A percentile compares a stretch with the other conserved stretches of the same genome.
phyloP scores from a whole-genome alignment of 2,888 invertebrate species.

The Onthophagus sagittarius region DNA sequence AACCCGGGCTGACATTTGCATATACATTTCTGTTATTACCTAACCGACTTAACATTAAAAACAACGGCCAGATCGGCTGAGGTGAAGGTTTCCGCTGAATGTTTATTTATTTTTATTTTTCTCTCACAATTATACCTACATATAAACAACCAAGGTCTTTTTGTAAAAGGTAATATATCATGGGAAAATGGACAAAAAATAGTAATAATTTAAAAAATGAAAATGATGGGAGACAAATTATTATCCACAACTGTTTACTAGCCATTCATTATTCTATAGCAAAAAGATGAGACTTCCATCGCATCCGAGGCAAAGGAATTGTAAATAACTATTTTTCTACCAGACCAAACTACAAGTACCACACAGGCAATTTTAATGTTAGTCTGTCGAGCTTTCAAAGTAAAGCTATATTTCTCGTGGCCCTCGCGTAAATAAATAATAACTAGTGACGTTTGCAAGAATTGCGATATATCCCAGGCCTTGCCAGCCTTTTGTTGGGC shows the following conservation, averaged over 20 bases:
- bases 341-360: conserved; percentile 1
- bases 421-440: conserved; percentile 8
- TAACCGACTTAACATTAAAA: not conserved
- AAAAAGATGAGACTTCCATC: not conserved
- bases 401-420: conserved; percentile 7
- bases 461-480: conserved; percentile 6
- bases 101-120: not conserved
- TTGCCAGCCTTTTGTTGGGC: not conserved
- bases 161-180: not conserved
- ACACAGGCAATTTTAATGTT: not conserved
- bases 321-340: conserved; percentile 9
- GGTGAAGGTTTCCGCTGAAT: not conserved
- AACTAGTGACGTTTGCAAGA: conserved; percentile 12
- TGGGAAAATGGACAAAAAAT: not conserved
- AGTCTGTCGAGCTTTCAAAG: conserved; percentile 1
- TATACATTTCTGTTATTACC: not conserved
- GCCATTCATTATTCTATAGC: not conserved
- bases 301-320: not conserved
- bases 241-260: conserved; percentile 1
- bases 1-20: not conserved
- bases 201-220: not conserved
- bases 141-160: not conserved
- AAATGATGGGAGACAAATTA: not conserved
- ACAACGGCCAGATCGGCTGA: not conserved
- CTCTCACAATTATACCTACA: not conserved